Conservation (phyloP, 2,797 vertebrate species). For the Coreius guichenoti region DNA sequence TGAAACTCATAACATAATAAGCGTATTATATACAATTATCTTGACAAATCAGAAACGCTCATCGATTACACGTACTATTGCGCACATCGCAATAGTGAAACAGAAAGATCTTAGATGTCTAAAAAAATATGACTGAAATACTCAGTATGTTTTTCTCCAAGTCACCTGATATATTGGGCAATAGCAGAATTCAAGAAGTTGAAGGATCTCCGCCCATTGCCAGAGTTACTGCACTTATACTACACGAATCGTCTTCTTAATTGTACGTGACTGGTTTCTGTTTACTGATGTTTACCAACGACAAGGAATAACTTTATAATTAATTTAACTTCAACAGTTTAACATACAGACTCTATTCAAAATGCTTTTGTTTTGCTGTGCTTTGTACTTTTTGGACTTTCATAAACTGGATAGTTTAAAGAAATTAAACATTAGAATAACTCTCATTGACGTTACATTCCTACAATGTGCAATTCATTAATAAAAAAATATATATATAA, state of each 20-base stretch:
- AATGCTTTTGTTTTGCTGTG: not conserved
- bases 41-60: not conserved
- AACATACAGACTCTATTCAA: not conserved
- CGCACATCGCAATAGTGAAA: not conserved
- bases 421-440: not conserved
- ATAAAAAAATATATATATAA: too few relatives aligned
- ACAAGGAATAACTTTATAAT: not conserved
- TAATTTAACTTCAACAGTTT: not conserved
- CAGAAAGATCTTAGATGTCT: not conserved
- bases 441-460: not conserved
- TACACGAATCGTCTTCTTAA: not conserved
- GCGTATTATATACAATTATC: not conserved
- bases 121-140: not conserved
- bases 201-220: conserved; percentile 12
- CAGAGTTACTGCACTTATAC: not conserved
- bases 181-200: conserved; percentile 24
- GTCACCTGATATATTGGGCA: conserved; percentile 41
- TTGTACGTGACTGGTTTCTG: not conserved
- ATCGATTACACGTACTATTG: not conserved
- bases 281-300: not conserved
- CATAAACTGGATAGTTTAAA: not conserved
- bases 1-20: not conserved
- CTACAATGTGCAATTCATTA: not conserved
- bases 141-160: not conserved
- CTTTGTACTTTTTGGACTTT: not conserved